Percentiles rank a stretch among this genome's conserved stretches.
Evolutionary conservation across 2,113 vertebrate genomes (phyloP).

Genomic region (Cynoglossus semilaevis): DNA sequence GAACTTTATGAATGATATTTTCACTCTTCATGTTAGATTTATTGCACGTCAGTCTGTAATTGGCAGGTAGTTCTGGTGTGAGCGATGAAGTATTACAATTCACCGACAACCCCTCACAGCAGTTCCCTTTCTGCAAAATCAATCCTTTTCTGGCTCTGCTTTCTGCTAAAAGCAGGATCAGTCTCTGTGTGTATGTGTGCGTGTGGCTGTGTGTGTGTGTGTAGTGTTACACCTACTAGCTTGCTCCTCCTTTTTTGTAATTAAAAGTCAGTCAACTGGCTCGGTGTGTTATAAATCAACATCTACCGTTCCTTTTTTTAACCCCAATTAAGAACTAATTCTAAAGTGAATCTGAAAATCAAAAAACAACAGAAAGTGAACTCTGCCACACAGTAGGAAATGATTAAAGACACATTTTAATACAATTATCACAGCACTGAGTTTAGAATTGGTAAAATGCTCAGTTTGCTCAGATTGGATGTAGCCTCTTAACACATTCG

Average conservation of each 20-base stretch:
- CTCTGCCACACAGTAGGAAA: neutral
- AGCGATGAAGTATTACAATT: conserved; percentile 3
- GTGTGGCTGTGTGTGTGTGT: neutral
- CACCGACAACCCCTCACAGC: conserved; percentile 11
- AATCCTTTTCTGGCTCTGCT: conserved; percentile 17
- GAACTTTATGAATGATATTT: neutral
- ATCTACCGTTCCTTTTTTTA: too few relatives aligned
- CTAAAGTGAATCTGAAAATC: too few relatives aligned
- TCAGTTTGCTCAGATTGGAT: too few relatives aligned
- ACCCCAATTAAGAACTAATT: too few relatives aligned
- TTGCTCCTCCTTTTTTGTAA: neutral
- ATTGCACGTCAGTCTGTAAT: conserved; percentile 10
- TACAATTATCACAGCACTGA: conserved; percentile 12
- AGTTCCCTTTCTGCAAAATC: conserved; percentile 20
- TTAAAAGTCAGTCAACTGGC: neutral
- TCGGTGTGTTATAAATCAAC: neutral
- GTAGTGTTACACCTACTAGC: neutral
- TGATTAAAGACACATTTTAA: conserved; percentile 11
- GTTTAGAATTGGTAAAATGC: too few relatives aligned
- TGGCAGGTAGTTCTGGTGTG: conserved; percentile 17
- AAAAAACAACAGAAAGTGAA: too few relatives aligned
- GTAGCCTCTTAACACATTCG: too few relatives aligned
- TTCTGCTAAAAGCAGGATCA: conserved; percentile 20
- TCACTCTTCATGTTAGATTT: conserved; percentile 28
- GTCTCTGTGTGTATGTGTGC: neutral